phyloP scores from a whole-genome alignment of 2,113 vertebrate species.

The Zosterops pallidus region DNA sequence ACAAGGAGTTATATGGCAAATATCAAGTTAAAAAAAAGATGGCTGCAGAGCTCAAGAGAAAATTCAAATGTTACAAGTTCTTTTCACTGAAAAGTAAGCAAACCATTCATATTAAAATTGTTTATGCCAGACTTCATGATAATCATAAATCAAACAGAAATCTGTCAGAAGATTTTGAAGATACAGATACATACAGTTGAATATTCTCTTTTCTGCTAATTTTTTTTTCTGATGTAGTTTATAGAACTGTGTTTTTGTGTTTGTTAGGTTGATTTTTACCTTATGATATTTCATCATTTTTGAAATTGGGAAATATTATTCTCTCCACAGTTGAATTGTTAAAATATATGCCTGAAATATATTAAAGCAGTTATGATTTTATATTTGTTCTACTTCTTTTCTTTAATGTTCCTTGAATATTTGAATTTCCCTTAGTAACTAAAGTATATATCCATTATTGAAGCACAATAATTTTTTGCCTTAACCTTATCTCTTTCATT shows the following conservation, averaged over 20 bases:
- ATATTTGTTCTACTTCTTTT: neutral
- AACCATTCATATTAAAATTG: neutral
- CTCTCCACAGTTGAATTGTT: neutral
- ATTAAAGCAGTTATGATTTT: neutral
- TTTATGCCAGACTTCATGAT: neutral
- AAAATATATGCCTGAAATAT: neutral
- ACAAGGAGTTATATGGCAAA: neutral
- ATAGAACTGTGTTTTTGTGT: fast-evolving
- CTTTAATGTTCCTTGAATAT: neutral
- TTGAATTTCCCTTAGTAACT: neutral
- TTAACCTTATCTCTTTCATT: neutral
- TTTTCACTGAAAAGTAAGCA: neutral
- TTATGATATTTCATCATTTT: neutral
- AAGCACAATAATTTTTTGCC: neutral
- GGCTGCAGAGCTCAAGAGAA: neutral
- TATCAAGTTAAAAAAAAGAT: neutral
- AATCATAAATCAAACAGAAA: neutral
- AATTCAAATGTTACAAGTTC: neutral
- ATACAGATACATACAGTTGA: neutral
- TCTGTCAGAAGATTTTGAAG: neutral
- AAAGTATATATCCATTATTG: neutral
- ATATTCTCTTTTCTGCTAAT: neutral
- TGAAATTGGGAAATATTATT: neutral
- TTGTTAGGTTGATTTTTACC: neutral
- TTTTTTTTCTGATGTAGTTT: neutral